Evolutionary conservation across 2,888 invertebrate genomes (phyloP).

Genomic region (Aphodius sticticus): DNA sequence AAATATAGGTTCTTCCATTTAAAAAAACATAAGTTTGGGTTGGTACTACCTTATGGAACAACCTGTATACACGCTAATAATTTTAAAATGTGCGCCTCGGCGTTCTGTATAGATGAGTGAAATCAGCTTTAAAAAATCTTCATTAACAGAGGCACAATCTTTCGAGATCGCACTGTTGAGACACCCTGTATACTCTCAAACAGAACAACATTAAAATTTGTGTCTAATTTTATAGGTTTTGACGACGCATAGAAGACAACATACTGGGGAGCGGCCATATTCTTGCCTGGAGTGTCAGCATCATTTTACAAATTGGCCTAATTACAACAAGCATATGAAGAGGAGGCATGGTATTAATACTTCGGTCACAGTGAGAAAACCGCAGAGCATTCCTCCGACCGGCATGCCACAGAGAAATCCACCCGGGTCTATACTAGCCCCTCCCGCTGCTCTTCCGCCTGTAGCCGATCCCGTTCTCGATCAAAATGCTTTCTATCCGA

Average conservation of each 20-base stretch:
- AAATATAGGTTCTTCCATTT: too few species aligned
- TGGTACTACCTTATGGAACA: too few species aligned
- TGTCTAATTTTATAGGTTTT: conserved; percentile 54
- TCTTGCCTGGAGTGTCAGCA: conserved; percentile 76
- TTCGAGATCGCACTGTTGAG: too few species aligned
- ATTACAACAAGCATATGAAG: conserved; percentile 85
- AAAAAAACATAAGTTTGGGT: too few species aligned
- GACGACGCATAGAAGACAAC: conserved; percentile 77
- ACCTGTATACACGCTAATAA: too few species aligned
- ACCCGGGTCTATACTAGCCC: conserved; percentile 58
- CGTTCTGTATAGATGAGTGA: too few species aligned
- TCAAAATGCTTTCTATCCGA: conserved; percentile 51
- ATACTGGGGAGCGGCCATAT: conserved; percentile 77
- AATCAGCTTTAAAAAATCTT: too few species aligned
- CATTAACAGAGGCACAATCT: too few species aligned
- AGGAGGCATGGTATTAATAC: conserved; percentile 69
- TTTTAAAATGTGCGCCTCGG: too few species aligned
- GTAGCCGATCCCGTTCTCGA: conserved; percentile 44
- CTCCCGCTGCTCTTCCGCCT: conserved; percentile 51
- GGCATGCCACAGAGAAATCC: conserved; percentile 60
- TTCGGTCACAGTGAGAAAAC: conserved; percentile 58
- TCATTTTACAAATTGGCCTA: conserved; percentile 84
- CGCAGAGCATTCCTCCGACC: conserved; percentile 59
- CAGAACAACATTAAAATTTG: background rate
- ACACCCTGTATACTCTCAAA: too few species aligned